phyloP scores from a whole-genome alignment of 1,140 invertebrate genomes.

The Ostrea edulis region DNA sequence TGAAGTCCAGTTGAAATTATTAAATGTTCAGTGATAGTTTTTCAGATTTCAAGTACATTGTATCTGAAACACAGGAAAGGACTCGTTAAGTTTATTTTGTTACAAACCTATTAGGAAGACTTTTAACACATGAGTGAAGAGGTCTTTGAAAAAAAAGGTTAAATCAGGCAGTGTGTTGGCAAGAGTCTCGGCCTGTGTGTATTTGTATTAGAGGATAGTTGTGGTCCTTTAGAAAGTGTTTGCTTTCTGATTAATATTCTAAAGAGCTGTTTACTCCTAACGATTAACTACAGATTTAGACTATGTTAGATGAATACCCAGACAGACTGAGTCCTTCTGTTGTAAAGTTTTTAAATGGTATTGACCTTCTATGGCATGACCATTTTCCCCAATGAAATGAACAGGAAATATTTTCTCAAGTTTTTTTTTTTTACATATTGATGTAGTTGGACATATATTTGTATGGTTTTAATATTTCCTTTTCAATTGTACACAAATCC shows the following conservation, averaged over 20 bases:
- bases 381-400: background rate
- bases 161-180: background rate
- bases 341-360: background rate
- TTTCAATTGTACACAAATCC: background rate
- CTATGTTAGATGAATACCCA: background rate
- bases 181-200: background rate
- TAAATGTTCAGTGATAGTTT: too few species aligned
- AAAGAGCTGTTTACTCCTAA: background rate
- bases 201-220: slow-evolving; percentile 20
- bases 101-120: background rate
- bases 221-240: background rate
- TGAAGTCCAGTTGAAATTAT: too few species aligned
- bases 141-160: background rate
- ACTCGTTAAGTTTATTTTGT: background rate
- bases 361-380: background rate
- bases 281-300: background rate
- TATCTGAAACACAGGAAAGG: background rate
- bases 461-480: background rate
- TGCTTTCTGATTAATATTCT: slow-evolving; percentile 11
- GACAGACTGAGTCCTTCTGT: background rate
- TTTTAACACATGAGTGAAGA: background rate
- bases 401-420: background rate
- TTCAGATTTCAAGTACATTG: background rate
- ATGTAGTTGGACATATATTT: background rate
- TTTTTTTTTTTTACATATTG: background rate